Percentiles rank a stretch among this genome's conserved stretches.
These are phyloP conservation scores for Brachyopa scutellaris DNA, from an alignment of 2,888 invertebrate genomes.

Conservation along the genomic window DNA sequence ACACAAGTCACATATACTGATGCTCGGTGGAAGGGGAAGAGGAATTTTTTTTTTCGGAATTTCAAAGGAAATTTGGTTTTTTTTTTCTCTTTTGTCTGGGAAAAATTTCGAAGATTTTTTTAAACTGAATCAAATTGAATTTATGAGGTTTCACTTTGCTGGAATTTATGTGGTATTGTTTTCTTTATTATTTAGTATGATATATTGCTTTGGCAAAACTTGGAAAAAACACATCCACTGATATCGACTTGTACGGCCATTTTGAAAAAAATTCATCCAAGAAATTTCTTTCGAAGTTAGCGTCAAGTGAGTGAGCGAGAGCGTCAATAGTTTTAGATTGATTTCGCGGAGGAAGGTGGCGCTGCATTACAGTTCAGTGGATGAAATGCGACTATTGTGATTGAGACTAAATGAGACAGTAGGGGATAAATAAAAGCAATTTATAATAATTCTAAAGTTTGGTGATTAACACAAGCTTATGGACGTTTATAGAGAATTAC, in stretches of 20 bases:
- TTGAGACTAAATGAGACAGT: neutral
- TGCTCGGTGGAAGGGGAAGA: neutral
- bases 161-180: constrained; percentile 22
- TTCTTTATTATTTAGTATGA: constrained; percentile 36
- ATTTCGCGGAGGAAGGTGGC: constrained; percentile 38
- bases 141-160: constrained; percentile 28
- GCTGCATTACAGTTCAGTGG: constrained; percentile 27
- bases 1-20: constrained; percentile 30
- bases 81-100: neutral
- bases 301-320: constrained; percentile 30
- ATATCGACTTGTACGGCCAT: constrained; percentile 71
- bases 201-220: constrained; percentile 43
- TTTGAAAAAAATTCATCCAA: constrained; percentile 45
- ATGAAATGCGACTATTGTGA: neutral
- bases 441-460: too few relatives aligned
- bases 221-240: constrained; percentile 51
- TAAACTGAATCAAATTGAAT: neutral
- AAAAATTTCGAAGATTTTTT: constrained; percentile 4
- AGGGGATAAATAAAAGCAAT: neutral
- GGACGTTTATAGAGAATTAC: too few relatives aligned
- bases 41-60: constrained; percentile 8
- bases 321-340: neutral
- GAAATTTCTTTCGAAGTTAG: constrained; percentile 51
- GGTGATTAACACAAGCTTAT: too few relatives aligned
- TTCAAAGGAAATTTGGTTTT: constrained; percentile 5